Base-by-base conservation (phyloP, 2,797 vertebrate genomes). In the Pseudochaenichthys georgianus region DNA sequence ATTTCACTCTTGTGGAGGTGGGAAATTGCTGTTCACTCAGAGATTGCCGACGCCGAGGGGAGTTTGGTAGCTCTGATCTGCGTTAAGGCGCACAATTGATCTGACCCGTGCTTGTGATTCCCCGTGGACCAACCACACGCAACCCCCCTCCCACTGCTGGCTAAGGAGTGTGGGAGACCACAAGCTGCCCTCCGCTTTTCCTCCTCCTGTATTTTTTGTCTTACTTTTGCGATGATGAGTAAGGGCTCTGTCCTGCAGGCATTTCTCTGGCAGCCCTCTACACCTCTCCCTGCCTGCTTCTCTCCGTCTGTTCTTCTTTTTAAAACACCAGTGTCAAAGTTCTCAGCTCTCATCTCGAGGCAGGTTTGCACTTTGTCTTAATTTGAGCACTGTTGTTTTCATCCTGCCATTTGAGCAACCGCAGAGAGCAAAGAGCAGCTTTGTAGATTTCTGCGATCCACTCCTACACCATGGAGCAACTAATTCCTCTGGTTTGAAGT, bases 31-130 rank as follows among this genome's bases (percentile, higher is more conserved):
- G 90, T 87, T 91, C 78, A 77, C 79, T 89, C 85, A 90, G 86
- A 94, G 90, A 92, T 91, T n/a, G 90, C 87, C 90, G 89, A 85
- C 76, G 77, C 92, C 82, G 1, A 76, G 84, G 91, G 92, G 90
- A 93, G 86, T 92, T 90, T n/a, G 91, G 93, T 89, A 73, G 86
- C 87, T 92, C 83, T 91, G 89, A 93, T 94, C 91, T 77, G 84
- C 81, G 79, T 86, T 81, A 71, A 83, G 87, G 82, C 81, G 42
- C 68, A 17, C 80, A 93, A n/a, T 93, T 80, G 90, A 94, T 93
- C 87, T 78, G 91, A 91, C 89, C 85, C 72, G 64, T 64, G 81
- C 78, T 82, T 70, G 73, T 67, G 70, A 64, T 78, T 87, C 89
- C 83, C 87, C 47, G 50, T 9, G 72, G 88, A 88, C 78, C n/a